Conservation (phyloP, 2,888 invertebrate species). For the Dynastes hyllus region DNA sequence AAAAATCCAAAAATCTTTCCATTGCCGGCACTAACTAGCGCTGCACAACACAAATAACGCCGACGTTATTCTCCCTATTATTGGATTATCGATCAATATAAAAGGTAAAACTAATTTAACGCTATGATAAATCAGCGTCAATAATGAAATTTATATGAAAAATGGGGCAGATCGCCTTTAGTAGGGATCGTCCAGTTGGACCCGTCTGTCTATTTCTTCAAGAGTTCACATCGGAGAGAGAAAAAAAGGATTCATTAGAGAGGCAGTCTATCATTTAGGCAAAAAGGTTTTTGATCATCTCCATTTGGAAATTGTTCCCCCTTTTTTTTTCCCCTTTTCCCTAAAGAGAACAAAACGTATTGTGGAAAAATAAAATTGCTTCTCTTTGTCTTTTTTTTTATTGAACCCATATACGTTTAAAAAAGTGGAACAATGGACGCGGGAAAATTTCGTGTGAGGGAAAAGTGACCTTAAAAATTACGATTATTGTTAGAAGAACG, state of each 20-base stretch:
- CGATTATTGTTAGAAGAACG: conserved; percentile 51
- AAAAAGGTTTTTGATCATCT: conserved; percentile 42
- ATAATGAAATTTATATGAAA: conserved; percentile 52
- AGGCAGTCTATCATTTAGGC: conserved; percentile 37
- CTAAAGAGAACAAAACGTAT: background rate
- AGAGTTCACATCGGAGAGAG: conserved; percentile 14
- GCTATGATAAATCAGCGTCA: conserved; percentile 50
- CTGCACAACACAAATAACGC: conserved; percentile 30
- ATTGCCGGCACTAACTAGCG: background rate
- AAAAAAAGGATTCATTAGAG: conserved; percentile 48
- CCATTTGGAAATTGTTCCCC: conserved; percentile 47
- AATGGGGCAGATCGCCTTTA: conserved; percentile 39
- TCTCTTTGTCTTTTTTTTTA: background rate
- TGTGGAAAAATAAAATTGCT: too few relatives aligned
- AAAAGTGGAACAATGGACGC: background rate
- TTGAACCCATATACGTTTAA: background rate
- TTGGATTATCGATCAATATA: conserved; percentile 48
- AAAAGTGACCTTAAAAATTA: conserved; percentile 55
- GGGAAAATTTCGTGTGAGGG: conserved; percentile 30
- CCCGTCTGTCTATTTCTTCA: conserved; percentile 19
- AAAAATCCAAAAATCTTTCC: background rate
- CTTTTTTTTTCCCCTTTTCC: too few relatives aligned
- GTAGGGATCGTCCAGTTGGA: conserved; percentile 22
- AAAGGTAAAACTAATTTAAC: conserved; percentile 50
- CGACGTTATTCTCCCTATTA: conserved; percentile 45